Base-by-base conservation (phyloP, 2,113 vertebrate species). In the Oncorhynchus tshawytscha region DNA sequence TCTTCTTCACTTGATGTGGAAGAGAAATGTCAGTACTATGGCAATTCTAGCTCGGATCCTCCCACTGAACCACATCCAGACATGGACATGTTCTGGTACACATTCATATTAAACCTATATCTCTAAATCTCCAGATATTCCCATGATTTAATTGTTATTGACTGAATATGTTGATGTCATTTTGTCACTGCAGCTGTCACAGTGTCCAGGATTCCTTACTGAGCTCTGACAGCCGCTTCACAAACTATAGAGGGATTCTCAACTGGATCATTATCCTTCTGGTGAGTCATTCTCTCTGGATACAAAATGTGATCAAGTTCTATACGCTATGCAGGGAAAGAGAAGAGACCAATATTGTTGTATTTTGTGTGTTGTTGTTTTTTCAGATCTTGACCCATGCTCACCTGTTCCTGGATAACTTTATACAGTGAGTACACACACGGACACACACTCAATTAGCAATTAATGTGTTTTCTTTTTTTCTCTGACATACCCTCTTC, bases 241-340 rank as follows among this genome's bases (percentile, higher is more conserved):
- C 87, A 0, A 31, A 83, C 73, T 91, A 91, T 77, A 84, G 89
- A 84, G 90, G 90, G 29, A 73, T 91, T 73, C 86, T 91, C 64
- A 92, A 90, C 85, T 92, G 90, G 90, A 88, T 90, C 73, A 85
- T 92, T 51, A 90, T 92, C 66, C 82, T 92, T 24, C 81, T 92
- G 85, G 90, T 91, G 80, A 67, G 84, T 45, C n/a, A 22, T 16
- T 48, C 29, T 51, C 59, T 67, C 69, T 5, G 13, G 3, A 6
- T 25, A 6, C 39, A 11, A 45, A 45, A 45, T 45, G 39, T 45
- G 39, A 45, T 45, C 39, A 45, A 45, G 39, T 2, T 45, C 9
- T 45, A 45, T 11, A 45, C 3, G 39, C 9, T 11, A 45, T 45
- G 39, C 39, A 45, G 9, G 39, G 9, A 45, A 45, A 45, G 39